Conservation (phyloP, 2,888 invertebrate species). For the Pilophorus perplexus region DNA sequence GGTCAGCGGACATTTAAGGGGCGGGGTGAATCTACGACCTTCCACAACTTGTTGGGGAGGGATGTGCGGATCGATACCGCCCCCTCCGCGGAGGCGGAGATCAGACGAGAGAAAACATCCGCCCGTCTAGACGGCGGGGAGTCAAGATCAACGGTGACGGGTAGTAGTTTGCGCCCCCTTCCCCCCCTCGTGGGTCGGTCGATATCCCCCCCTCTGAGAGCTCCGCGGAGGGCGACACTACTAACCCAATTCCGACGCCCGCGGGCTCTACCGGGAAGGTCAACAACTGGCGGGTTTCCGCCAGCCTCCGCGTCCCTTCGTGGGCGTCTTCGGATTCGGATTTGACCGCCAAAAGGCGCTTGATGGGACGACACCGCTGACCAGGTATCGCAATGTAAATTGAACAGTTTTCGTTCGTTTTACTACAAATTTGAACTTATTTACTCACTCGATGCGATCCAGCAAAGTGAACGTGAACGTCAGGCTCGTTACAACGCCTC, state of each 20-base stretch:
- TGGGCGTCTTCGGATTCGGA: background rate
- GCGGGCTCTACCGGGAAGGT: conserved; percentile 27
- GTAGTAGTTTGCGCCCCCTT: background rate
- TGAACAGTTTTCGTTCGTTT: too few relatives aligned
- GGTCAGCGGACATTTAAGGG: too few relatives aligned
- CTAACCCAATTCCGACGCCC: conserved; percentile 40
- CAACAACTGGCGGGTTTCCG: conserved; percentile 4
- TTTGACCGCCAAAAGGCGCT: too few relatives aligned
- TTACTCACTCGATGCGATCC: too few relatives aligned
- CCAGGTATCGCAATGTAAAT: too few relatives aligned
- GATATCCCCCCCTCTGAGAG: conserved; percentile 35
- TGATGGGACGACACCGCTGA: too few relatives aligned
- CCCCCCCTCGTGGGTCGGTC: conserved; percentile 11
- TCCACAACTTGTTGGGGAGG: too few relatives aligned
- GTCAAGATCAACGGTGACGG: background rate
- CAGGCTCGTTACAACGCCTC: too few relatives aligned
- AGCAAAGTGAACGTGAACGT: too few relatives aligned
- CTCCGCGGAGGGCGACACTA: conserved; percentile 32
- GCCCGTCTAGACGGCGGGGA: conserved; percentile 18
- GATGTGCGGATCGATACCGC: background rate
- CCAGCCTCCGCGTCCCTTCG: background rate
- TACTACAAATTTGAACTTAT: too few relatives aligned
- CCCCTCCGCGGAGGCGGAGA: background rate
- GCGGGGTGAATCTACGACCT: too few relatives aligned
- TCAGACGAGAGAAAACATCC: conserved; percentile 9